These are phyloP conservation scores for Sphenopsis melanotis DNA, from an alignment of 2,797 vertebrate genomes.

Conservation along the genomic window DNA sequence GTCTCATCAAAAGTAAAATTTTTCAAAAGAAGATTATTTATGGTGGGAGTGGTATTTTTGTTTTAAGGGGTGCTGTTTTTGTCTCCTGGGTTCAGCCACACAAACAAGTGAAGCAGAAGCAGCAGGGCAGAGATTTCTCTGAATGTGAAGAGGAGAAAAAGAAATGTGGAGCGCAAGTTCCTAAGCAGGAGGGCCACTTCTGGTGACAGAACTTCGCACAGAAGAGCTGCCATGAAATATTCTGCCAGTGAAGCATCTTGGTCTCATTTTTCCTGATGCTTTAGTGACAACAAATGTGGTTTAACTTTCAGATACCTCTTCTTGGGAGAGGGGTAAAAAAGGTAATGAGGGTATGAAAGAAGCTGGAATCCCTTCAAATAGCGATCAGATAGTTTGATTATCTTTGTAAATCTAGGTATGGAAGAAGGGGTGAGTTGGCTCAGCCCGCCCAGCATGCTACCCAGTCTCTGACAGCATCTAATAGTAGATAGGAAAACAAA, in stretches of 20 bases:
- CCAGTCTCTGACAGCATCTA: background rate
- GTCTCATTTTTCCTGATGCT: background rate
- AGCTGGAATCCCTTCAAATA: background rate
- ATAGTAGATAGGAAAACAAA: background rate
- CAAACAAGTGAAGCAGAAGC: background rate
- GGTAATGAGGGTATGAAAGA: background rate
- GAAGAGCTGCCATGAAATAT: background rate
- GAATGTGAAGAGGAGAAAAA: background rate
- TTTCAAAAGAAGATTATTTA: background rate
- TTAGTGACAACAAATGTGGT: background rate
- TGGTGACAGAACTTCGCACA: background rate
- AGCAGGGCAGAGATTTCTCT: background rate
- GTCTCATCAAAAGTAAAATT: background rate
- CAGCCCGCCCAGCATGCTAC: background rate
- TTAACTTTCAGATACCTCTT: background rate
- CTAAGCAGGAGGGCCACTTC: background rate
- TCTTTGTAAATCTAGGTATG: background rate
- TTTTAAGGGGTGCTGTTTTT: background rate
- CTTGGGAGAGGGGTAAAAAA: background rate
- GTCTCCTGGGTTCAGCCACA: background rate
- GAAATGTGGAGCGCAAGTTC: accelerated
- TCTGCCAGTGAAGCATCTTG: background rate
- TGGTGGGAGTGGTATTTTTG: background rate
- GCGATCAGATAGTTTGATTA: background rate
- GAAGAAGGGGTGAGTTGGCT: background rate